A percentile compares a stretch with the other conserved stretches of the same genome.
Conservation (phyloP, 2,113 vertebrate species). For the Macquaria australasica region DNA sequence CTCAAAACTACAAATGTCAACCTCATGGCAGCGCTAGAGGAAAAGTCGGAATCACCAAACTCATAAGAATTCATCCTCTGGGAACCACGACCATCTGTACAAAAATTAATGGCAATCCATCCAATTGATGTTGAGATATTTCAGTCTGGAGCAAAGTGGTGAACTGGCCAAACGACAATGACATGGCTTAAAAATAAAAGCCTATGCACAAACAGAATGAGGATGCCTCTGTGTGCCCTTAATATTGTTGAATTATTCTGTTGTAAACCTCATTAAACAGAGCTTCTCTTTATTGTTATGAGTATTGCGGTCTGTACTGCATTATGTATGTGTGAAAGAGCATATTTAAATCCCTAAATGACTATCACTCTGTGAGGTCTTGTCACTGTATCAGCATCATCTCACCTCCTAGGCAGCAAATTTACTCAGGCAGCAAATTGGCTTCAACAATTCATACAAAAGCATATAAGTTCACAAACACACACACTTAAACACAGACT, state of each 20-base stretch:
- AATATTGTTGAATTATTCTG: neutral
- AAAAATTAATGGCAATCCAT: neutral
- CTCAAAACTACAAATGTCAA: neutral
- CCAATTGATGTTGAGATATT: neutral
- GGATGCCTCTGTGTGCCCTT: neutral
- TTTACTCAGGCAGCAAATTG: constrained; percentile 20
- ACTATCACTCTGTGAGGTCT: constrained; percentile 9
- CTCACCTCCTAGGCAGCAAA: neutral
- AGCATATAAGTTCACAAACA: neutral
- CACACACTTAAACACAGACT: neutral
- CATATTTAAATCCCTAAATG: constrained; percentile 33
- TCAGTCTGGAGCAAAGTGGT: neutral
- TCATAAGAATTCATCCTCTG: neutral
- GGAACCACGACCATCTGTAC: neutral
- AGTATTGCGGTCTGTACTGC: neutral
- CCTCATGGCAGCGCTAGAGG: neutral
- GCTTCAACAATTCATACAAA: neutral
- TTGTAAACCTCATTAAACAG: neutral
- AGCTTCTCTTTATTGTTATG: constrained; percentile 10
- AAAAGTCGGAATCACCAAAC: neutral
- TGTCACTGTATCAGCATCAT: constrained; percentile 20
- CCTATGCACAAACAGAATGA: neutral
- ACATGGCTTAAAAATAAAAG: neutral
- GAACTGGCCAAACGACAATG: neutral
- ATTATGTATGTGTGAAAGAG: constrained; percentile 3